These are phyloP conservation scores for Probosciger aterrimus DNA, from an alignment of 2,113 vertebrate species.

Conservation along the genomic window DNA sequence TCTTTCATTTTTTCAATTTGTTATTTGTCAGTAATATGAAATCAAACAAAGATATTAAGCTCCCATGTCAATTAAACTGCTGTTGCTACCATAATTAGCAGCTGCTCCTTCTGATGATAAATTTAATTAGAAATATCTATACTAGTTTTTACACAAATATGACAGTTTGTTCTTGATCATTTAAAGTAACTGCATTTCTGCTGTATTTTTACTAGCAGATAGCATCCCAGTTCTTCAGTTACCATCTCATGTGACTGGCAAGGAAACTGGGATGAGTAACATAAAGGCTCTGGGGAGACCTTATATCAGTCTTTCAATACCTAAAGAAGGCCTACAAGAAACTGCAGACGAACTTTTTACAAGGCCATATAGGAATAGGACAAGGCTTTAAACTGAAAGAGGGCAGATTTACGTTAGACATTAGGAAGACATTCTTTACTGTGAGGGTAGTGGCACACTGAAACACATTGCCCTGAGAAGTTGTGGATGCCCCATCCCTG, in stretches of 20 bases:
- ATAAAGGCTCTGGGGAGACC: not conserved
- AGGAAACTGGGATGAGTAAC: not conserved
- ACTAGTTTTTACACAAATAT: not conserved
- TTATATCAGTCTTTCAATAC: not conserved
- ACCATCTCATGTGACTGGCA: not conserved
- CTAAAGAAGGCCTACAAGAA: not conserved
- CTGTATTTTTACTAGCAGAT: not conserved
- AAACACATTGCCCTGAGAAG: not conserved
- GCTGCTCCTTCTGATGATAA: not conserved
- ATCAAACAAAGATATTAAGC: slow-evolving; percentile 42
- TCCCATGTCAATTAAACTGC: slow-evolving; percentile 27
- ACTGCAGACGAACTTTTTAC: not conserved
- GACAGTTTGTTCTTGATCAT: not conserved
- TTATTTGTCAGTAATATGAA: slow-evolving; percentile 30
- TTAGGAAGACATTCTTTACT: not conserved
- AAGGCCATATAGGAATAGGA: not conserved
- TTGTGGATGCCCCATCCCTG: not conserved
- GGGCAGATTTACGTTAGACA: not conserved
- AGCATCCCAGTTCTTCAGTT: not conserved
- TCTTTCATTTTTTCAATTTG: slow-evolving; percentile 3
- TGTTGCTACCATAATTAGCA: slow-evolving; percentile 28
- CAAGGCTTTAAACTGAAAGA: not conserved
- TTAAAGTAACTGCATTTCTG: not conserved
- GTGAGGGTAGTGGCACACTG: not conserved
- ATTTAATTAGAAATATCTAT: slow-evolving; percentile 5